These are phyloP conservation scores for Sebastes vulpes DNA, from an alignment of 2,797 vertebrate species.

Conservation along the genomic window DNA sequence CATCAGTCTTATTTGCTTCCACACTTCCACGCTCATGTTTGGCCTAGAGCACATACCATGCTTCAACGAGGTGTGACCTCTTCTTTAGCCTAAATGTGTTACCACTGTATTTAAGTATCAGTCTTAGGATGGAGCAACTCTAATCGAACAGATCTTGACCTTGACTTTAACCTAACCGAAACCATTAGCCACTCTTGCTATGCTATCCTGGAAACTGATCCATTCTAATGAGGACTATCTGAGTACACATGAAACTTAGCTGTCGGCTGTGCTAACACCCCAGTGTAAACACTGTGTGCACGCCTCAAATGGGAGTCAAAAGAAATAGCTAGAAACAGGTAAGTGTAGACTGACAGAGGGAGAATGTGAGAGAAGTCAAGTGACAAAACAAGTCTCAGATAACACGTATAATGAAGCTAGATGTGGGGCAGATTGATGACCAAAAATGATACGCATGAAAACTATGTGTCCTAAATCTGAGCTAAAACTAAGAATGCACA, in stretches of 20 bases:
- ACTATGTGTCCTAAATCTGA: neutral
- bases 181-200: neutral
- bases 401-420: neutral
- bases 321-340: neutral
- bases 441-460: neutral
- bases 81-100: neutral
- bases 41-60: neutral
- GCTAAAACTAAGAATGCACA: neutral
- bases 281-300: constrained; percentile 10
- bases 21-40: neutral
- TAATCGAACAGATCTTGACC: neutral
- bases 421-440: neutral
- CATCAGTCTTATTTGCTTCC: neutral
- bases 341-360: neutral
- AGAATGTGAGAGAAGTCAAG: neutral
- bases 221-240: neutral
- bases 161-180: neutral
- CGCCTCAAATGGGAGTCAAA: neutral
- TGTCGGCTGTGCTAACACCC: neutral
- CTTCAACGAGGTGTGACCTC: neutral
- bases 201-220: neutral
- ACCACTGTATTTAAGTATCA: neutral
- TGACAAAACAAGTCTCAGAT: constrained; percentile 13
- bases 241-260: neutral
- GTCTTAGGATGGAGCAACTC: neutral